Conservation (phyloP, 1,140 invertebrate species). For the Cataglyphis hispanica region DNA sequence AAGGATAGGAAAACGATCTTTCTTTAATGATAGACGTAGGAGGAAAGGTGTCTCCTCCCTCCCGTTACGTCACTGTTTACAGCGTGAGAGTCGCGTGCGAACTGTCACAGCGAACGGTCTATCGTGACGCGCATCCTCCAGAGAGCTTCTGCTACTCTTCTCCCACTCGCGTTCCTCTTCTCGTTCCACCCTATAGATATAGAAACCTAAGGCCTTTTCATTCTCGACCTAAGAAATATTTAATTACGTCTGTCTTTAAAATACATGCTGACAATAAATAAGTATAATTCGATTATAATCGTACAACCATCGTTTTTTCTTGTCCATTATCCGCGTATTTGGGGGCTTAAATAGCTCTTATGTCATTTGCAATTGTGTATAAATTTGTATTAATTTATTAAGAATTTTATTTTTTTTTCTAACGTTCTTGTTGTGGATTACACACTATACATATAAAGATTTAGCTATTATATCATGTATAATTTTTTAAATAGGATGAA, state of each 20-base stretch:
- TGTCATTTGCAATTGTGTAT: not conserved
- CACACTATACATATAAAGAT: not conserved
- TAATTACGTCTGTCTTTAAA: not conserved
- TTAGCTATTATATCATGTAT: not conserved
- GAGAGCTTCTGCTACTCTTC: conserved; percentile 47
- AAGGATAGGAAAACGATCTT: not conserved
- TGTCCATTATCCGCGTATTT: not conserved
- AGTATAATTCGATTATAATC: not conserved
- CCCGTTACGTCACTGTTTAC: conserved; percentile 24
- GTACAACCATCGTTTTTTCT: not conserved
- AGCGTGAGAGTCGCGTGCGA: conserved; percentile 69
- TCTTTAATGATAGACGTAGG: not conserved
- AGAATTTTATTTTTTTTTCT: not conserved
- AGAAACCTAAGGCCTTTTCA: not conserved
- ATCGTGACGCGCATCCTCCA: conserved; percentile 69
- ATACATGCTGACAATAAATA: not conserved
- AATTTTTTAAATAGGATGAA: not conserved
- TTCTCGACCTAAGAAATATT: not conserved
- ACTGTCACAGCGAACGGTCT: conserved; percentile 64
- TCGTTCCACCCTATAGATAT: not conserved
- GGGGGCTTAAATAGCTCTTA: not conserved
- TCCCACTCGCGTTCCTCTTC: not conserved
- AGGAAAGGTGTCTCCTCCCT: not conserved
- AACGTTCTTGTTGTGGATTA: not conserved
- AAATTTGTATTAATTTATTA: not conserved